Evolutionary conservation across 2,888 invertebrate genomes (phyloP).

Genomic region (Chrysotoxum bicinctum): DNA sequence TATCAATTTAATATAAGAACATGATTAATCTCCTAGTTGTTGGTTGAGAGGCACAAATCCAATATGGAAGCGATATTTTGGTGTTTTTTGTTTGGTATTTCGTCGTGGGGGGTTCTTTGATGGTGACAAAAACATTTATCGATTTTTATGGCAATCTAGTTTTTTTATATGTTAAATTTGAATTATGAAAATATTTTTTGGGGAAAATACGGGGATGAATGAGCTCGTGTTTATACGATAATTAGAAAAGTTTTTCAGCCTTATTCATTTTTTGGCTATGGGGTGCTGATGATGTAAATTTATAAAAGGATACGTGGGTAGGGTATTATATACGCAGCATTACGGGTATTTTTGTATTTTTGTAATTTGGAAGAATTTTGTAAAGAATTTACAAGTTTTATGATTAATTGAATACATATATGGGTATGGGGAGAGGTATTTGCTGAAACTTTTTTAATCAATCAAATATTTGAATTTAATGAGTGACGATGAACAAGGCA

Average conservation of each 20-base stretch:
- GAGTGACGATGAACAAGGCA: background rate
- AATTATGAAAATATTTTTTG: constrained; percentile 5
- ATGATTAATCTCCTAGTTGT: background rate
- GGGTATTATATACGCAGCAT: background rate
- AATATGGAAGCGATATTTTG: background rate
- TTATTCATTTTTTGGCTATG: background rate
- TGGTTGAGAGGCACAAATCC: background rate
- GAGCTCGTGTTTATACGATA: constrained; percentile 12
- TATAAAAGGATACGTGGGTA: background rate
- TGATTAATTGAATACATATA: constrained; percentile 3
- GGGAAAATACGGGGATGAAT: background rate
- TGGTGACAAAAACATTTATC: constrained; percentile 7
- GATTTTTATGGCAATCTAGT: background rate
- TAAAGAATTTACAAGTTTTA: background rate
- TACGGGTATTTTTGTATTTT: background rate
- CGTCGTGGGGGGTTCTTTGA: background rate
- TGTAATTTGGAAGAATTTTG: background rate
- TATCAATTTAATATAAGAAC: constrained; percentile 1
- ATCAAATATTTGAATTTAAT: constrained; percentile 12
- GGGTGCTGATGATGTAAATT: background rate
- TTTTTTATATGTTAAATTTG: background rate
- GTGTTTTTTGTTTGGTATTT: background rate
- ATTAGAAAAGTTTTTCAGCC: constrained; percentile 16
- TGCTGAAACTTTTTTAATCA: constrained; percentile 16
- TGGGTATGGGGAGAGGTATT: background rate